A percentile compares a stretch with the other conserved stretches of the same genome.
phyloP scores from a whole-genome alignment of 2,113 vertebrate genomes.

The Phylloscopus whistleri region DNA sequence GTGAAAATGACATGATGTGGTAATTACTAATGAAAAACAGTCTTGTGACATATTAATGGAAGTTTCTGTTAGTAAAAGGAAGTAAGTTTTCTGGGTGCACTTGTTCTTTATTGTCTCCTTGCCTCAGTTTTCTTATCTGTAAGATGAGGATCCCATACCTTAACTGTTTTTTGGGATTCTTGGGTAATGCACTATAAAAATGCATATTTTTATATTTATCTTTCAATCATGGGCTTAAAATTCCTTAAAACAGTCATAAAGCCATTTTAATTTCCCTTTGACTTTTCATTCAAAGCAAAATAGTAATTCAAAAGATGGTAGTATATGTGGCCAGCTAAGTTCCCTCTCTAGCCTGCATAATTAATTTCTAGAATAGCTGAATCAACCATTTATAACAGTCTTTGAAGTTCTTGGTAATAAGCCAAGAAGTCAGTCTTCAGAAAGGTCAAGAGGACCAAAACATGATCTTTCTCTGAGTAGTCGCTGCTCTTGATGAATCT shows the following conservation, averaged over 20 bases:
- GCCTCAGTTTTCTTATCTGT: not conserved
- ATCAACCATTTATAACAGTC: constrained; percentile 2
- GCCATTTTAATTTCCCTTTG: constrained; percentile 21
- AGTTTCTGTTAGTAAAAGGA: not conserved
- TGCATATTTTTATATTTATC: not conserved
- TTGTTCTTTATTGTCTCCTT: not conserved
- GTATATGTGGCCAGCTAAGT: not conserved
- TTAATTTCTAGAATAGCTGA: constrained; percentile 39
- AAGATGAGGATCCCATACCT: not conserved
- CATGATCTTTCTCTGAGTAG: not conserved
- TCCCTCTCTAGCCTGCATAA: constrained; percentile 35
- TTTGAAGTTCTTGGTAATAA: constrained; percentile 41
- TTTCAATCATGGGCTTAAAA: not conserved
- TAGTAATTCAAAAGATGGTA: not conserved
- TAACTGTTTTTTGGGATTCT: not conserved
- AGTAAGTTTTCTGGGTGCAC: not conserved
- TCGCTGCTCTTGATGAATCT: constrained; percentile 22
- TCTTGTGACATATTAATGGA: not conserved
- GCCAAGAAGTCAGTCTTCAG: constrained; percentile 13
- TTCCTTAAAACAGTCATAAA: not conserved
- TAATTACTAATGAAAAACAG: not conserved
- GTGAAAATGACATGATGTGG: not conserved
- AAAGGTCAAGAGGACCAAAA: constrained; percentile 9
- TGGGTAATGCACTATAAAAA: not conserved
- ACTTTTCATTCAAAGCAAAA: constrained; percentile 40